phyloP scores from a whole-genome alignment of 2,888 invertebrate species.

The Himalopsyche tibetana region DNA sequence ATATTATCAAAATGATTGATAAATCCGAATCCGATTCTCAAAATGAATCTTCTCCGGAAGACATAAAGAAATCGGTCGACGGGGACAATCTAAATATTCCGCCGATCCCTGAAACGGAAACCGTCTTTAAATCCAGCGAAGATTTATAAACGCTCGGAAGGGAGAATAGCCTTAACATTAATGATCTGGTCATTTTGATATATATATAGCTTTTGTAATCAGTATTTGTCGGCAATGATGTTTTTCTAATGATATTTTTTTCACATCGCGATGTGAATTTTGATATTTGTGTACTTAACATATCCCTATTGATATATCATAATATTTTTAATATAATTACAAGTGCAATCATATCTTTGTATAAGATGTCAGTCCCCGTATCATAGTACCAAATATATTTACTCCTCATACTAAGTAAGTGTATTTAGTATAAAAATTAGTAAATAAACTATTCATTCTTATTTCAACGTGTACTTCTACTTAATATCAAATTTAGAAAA shows the following conservation, averaged over 20 bases:
- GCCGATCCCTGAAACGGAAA: neutral
- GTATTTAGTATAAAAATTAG: neutral
- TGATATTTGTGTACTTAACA: constrained; percentile 38
- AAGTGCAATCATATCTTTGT: constrained; percentile 36
- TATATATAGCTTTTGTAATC: constrained; percentile 32
- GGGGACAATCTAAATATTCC: neutral
- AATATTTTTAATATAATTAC: constrained; percentile 15
- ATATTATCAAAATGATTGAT: constrained; percentile 32
- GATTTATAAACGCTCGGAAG: neutral
- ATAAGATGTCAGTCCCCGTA: constrained; percentile 24
- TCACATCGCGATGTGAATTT: constrained; percentile 22
- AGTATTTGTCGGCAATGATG: constrained; percentile 32
- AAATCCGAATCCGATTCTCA: constrained; percentile 25
- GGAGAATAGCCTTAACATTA: constrained; percentile 24
- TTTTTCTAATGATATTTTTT: constrained; percentile 24
- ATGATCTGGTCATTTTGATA: constrained; percentile 7
- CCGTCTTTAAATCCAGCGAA: neutral
- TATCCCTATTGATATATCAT: constrained; percentile 40
- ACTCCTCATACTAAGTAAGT: neutral
- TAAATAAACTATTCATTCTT: neutral
- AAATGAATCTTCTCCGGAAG: constrained; percentile 21
- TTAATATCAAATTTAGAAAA: too few species aligned
- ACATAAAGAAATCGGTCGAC: constrained; percentile 15
- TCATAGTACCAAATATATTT: constrained; percentile 33
- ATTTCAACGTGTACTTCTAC: neutral